Evolutionary conservation across 1,140 invertebrate genomes (phyloP).

Genomic region (Eulimnadia texana): DNA sequence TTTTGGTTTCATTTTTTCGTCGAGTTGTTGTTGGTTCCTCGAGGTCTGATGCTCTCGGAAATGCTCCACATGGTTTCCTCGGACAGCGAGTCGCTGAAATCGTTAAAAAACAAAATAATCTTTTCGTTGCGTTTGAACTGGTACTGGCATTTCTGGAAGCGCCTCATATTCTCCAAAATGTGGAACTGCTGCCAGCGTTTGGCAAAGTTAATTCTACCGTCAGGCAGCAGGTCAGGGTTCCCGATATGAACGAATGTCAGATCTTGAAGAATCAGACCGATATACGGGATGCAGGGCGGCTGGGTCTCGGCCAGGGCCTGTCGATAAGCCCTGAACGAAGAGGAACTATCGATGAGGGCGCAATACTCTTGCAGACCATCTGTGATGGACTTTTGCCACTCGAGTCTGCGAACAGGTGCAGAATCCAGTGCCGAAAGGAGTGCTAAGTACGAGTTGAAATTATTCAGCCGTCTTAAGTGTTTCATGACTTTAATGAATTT

Average conservation of each 20-base stretch:
- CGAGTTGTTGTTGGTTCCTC: constrained; percentile 35
- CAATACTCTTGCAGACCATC: constrained; percentile 86
- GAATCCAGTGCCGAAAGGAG: constrained; percentile 91
- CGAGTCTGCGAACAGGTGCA: constrained; percentile 80
- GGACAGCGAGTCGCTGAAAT: constrained; percentile 85
- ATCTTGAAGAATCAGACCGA: constrained; percentile 95
- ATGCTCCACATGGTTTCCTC: constrained; percentile 97
- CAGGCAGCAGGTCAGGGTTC: constrained; percentile 73
- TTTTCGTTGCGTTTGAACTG: constrained; percentile 80
- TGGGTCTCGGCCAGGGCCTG: constrained; percentile 83
- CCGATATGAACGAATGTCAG: constrained; percentile 97
- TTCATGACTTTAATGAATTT: constrained; percentile 99
- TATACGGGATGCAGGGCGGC: constrained; percentile 95
- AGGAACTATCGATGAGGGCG: constrained; percentile 87
- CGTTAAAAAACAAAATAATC: constrained; percentile 89
- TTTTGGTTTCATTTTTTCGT: constrained; percentile 7
- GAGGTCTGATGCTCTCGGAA: constrained; percentile 87
- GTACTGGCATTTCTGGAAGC: constrained; percentile 82
- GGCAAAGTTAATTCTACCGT: constrained; percentile 82
- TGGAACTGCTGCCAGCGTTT: constrained; percentile 97
- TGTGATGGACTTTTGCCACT: constrained; percentile 79
- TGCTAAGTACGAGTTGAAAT: constrained; percentile 97
- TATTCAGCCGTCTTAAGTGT: constrained; percentile 76
- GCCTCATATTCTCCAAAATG: constrained; percentile 93
- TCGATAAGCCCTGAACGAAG: constrained; percentile 87